Conservation (phyloP, 2,888 invertebrate species). For the Sericinus montela region DNA sequence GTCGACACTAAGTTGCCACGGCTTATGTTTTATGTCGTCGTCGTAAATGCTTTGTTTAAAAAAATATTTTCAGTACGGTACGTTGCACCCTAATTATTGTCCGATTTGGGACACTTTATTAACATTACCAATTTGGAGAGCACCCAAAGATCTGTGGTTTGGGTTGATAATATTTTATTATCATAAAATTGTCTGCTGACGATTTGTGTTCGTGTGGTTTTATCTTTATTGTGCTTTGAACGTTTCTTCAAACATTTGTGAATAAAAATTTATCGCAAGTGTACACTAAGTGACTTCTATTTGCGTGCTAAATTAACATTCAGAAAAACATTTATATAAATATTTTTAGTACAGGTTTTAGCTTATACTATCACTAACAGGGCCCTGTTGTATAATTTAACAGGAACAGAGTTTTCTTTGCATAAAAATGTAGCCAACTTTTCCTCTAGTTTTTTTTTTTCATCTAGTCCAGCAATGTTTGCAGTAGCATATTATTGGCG, state of each 20-base stretch:
- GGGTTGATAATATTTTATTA: conserved; percentile 9
- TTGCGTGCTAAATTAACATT: not conserved
- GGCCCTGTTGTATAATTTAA: no score
- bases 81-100: conserved; percentile 12
- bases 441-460: no score
- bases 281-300: not conserved
- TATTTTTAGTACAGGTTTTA: no score
- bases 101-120: conserved; percentile 13
- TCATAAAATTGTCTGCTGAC: not conserved
- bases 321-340: not conserved
- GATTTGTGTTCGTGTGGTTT: not conserved
- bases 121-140: conserved; percentile 8
- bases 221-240: not conserved
- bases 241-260: not conserved
- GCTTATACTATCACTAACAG: no score
- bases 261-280: not conserved
- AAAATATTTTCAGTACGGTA: not conserved
- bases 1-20: not conserved
- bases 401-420: no score
- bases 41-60: not conserved
- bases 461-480: no score
- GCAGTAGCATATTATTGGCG: no score
- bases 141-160: conserved; percentile 4
- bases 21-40: not conserved
- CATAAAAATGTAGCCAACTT: no score